These are phyloP conservation scores for Morone chrysops DNA, from an alignment of 2,113 vertebrate species.

Conservation along the genomic window DNA sequence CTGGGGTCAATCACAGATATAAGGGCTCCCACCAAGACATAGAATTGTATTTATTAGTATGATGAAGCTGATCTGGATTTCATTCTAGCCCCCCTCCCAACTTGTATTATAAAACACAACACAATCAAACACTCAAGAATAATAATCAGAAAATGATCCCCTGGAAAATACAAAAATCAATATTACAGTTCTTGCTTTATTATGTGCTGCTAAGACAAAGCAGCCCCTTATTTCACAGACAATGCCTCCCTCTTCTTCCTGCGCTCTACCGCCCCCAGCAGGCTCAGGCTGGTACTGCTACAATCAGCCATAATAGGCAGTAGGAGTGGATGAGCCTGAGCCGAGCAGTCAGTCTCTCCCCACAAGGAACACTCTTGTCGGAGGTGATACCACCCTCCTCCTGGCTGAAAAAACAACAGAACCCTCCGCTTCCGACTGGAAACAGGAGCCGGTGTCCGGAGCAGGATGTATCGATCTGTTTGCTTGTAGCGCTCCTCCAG, in stretches of 20 bases:
- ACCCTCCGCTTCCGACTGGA: neutral
- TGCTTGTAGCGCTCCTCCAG: constrained; percentile 34
- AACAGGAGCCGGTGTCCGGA: constrained; percentile 28
- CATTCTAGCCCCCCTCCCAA: too few species aligned
- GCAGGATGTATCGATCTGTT: constrained; percentile 55
- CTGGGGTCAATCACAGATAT: neutral
- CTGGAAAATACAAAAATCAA: neutral
- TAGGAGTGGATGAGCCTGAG: constrained; percentile 51
- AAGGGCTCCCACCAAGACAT: neutral
- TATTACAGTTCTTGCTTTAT: neutral
- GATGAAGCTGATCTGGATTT: neutral
- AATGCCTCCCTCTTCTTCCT: constrained; percentile 19
- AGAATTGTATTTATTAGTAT: neutral
- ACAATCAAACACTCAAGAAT: too few species aligned
- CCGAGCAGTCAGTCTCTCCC: constrained; percentile 31
- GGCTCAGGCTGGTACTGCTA: constrained; percentile 41
- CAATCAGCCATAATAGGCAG: constrained; percentile 48
- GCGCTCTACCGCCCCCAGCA: constrained; percentile 52
- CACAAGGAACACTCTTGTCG: constrained; percentile 16
- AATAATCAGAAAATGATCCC: neutral
- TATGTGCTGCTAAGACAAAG: neutral
- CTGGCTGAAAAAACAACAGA: constrained; percentile 12
- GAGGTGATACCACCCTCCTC: constrained; percentile 27
- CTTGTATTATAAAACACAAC: neutral
- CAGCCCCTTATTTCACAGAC: neutral